Percentiles rank a stretch among this genome's conserved stretches.
phyloP scores from a whole-genome alignment of 2,888 invertebrate species.

The Melipona beecheii region DNA sequence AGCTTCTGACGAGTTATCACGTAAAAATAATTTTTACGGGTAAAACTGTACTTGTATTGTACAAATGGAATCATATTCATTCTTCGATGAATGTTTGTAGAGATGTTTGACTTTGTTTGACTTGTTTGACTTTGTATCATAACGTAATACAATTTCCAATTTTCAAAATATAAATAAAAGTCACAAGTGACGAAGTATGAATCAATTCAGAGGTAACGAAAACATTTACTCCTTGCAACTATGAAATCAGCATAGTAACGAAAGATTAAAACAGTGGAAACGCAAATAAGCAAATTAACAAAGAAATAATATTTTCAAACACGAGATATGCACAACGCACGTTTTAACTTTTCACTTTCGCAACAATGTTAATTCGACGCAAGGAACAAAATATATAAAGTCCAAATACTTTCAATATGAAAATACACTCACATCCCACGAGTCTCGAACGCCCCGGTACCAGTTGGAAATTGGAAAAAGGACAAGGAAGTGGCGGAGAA shows the following conservation, averaged over 20 bases:
- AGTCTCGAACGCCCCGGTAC: not conserved
- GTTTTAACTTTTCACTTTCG: too few species aligned
- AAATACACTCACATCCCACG: not conserved
- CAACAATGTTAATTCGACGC: too few species aligned
- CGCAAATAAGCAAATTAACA: not conserved
- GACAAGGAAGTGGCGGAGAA: conserved; percentile 1
- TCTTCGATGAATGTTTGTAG: too few species aligned
- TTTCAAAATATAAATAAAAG: not conserved
- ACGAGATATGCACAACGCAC: not conserved
- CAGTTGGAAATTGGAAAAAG: not conserved
- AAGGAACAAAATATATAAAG: too few species aligned
- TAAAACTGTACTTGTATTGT: not conserved
- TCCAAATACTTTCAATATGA: too few species aligned
- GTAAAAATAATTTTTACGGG: not conserved
- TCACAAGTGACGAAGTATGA: not conserved
- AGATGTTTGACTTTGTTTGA: too few species aligned
- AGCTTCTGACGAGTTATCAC: not conserved
- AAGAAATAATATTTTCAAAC: not conserved
- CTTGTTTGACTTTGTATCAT: too few species aligned
- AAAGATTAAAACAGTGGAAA: not conserved
- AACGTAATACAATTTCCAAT: not conserved
- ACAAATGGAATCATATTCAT: not conserved
- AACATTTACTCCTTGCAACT: not conserved
- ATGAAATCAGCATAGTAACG: not conserved
- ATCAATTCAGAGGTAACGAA: not conserved